Evolutionary conservation across 2,888 invertebrate species (phyloP).

Genomic region (Dicranocentrus wangi): DNA sequence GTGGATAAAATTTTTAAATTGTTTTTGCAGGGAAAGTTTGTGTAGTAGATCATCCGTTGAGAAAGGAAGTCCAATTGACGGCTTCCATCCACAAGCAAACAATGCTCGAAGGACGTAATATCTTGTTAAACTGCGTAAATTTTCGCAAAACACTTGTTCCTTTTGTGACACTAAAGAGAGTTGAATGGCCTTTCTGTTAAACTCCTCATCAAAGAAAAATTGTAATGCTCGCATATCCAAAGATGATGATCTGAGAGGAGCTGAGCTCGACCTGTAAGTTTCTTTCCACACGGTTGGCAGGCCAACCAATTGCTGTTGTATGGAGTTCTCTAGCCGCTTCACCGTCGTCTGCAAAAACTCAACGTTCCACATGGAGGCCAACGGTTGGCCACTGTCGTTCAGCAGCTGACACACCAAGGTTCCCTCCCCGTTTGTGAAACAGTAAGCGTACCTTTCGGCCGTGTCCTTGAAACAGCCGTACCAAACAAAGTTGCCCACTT

Average conservation of each 20-base stretch:
- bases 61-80: background rate
- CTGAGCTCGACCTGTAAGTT: conserved; percentile 28
- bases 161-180: no score
- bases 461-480: background rate
- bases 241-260: no score
- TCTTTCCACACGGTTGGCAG: conserved; percentile 50
- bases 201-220: no score
- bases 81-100: conserved; percentile 11
- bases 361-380: conserved; percentile 19
- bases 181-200: background rate
- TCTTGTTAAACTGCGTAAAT: background rate
- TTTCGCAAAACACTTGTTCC: background rate
- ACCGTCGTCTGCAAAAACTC: conserved; percentile 45
- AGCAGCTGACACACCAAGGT: background rate
- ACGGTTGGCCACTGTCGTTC: background rate
- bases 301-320: conserved; percentile 24
- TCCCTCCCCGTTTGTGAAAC: background rate
- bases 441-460: background rate
- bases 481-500: conserved; percentile 51
- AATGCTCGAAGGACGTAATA: background rate
- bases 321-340: conserved; percentile 9
- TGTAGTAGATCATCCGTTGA: background rate
- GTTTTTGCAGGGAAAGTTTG: background rate
- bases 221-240: no score
- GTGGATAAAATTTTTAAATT: no score